A percentile compares a stretch with the other conserved stretches of the same genome.
These are phyloP conservation scores for Hydrolagus affinis DNA, from an alignment of 2,113 vertebrate genomes.

Conservation along the genomic window DNA sequence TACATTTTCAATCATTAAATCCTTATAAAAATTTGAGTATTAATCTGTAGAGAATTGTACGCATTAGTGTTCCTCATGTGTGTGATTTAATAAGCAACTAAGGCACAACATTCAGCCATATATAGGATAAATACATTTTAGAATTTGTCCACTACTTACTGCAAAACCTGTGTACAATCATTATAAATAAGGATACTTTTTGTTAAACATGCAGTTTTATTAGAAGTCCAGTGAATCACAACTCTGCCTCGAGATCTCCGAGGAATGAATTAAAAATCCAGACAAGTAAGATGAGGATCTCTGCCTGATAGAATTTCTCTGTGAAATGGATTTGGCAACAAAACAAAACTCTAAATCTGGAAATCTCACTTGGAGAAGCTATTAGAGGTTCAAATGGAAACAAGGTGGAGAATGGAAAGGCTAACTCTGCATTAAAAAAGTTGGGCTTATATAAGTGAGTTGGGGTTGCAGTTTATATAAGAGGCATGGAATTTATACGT, in stretches of 20 bases:
- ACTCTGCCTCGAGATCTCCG: not conserved
- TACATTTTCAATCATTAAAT: not conserved
- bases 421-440: not conserved
- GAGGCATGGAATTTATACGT: too few relatives aligned
- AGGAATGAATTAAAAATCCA: not conserved
- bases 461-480: too few relatives aligned
- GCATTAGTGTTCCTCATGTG: not conserved
- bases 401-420: not conserved
- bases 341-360: not conserved
- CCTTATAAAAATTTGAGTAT: not conserved
- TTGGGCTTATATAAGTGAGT: not conserved
- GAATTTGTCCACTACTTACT: conserved; percentile 7
- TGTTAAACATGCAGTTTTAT: not conserved
- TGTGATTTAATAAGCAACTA: not conserved
- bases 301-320: not conserved
- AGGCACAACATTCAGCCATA: conserved; percentile 25
- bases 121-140: conserved; percentile 11
- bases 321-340: not conserved
- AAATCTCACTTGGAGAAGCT: not conserved
- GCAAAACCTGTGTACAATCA: conserved; percentile 7
- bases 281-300: not conserved
- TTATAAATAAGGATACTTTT: not conserved
- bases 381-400: not conserved
- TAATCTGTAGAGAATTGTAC: conserved; percentile 5
- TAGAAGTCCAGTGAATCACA: not conserved